A percentile compares a stretch with the other conserved stretches of the same genome.
phyloP scores from a whole-genome alignment of 1,140 invertebrate species.

The Manduca sexta region DNA sequence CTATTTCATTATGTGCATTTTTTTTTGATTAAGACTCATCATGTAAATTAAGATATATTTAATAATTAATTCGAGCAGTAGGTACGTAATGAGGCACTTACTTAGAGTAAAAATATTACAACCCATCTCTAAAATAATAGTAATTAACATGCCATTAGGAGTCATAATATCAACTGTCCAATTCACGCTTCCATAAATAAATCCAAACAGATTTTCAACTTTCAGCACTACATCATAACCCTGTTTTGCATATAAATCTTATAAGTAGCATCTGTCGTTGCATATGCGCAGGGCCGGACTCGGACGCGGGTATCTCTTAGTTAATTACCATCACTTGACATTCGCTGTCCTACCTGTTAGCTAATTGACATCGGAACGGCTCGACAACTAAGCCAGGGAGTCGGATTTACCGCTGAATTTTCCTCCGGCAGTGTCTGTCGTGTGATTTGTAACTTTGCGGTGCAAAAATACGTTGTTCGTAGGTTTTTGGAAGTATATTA shows the following conservation, averaged over 20 bases:
- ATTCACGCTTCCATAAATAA: too few species aligned
- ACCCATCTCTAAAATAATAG: too few species aligned
- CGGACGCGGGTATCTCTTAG: slow-evolving; percentile 19
- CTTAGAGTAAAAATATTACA: too few species aligned
- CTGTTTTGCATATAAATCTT: neutral
- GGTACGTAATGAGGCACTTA: too few species aligned
- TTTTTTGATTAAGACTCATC: too few species aligned
- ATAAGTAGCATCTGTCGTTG: neutral
- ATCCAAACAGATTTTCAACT: too few species aligned
- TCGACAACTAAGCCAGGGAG: slow-evolving; percentile 32
- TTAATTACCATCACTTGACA: slow-evolving; percentile 58
- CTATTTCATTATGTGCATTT: too few species aligned
- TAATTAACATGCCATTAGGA: too few species aligned
- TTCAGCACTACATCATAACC: neutral
- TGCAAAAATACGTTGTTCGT: slow-evolving; percentile 10
- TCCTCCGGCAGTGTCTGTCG: slow-evolving; percentile 4
- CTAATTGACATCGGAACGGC: slow-evolving; percentile 54
- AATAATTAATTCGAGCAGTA: too few species aligned
- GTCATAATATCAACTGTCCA: too few species aligned
- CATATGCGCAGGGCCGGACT: slow-evolving; percentile 2
- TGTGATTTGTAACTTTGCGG: slow-evolving; percentile 4
- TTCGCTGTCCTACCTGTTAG: slow-evolving; percentile 42
- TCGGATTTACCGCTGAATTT: slow-evolving; percentile 36
- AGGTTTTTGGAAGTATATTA: neutral
- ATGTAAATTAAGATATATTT: too few species aligned